A percentile compares a stretch with the other conserved stretches of the same genome.
Evolutionary conservation across 1,140 invertebrate genomes (phyloP).

Genomic region (Pissodes strobi): DNA sequence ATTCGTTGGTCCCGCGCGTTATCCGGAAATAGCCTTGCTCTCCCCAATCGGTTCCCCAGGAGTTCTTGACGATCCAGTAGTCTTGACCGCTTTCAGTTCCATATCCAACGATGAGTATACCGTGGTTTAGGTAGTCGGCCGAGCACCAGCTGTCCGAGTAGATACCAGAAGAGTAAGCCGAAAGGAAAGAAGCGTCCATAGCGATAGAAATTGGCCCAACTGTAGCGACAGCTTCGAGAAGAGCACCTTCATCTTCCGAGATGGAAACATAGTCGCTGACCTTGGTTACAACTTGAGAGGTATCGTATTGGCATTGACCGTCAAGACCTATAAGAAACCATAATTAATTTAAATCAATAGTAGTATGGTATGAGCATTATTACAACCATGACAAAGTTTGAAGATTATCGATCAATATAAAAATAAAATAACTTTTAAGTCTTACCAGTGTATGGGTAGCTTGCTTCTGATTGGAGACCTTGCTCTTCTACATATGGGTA

Average conservation of each 20-base stretch:
- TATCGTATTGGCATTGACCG: conserved; percentile 26
- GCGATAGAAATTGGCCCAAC: conserved; percentile 86
- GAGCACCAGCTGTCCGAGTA: conserved; percentile 43
- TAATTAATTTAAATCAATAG: too few species aligned
- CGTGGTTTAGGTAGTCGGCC: conserved; percentile 37
- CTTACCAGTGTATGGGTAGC: conserved; percentile 30
- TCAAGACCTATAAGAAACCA: conserved; percentile 13
- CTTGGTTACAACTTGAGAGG: conserved; percentile 59
- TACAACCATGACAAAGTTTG: too few species aligned
- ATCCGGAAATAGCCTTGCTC: conserved; percentile 67
- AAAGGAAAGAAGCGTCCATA: conserved; percentile 77
- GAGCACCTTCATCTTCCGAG: conserved; percentile 69
- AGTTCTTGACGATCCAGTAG: conserved; percentile 47
- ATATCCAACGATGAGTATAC: conserved; percentile 43
- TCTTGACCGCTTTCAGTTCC: conserved; percentile 34
- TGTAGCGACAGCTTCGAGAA: conserved; percentile 76
- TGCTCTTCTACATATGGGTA: conserved; percentile 59
- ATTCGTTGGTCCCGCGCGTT: conserved; percentile 64
- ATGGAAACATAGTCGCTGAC: conserved; percentile 27
- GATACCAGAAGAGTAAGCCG: conserved; percentile 35
- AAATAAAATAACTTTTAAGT: not conserved
- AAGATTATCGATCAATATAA: too few species aligned
- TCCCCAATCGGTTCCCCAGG: conserved; percentile 42
- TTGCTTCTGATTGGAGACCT: conserved; percentile 34
- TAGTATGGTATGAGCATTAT: too few species aligned